A percentile compares a stretch with the other conserved stretches of the same genome.
phyloP scores from a whole-genome alignment of 2,113 vertebrate genomes.

The Tauraco erythrolophus region DNA sequence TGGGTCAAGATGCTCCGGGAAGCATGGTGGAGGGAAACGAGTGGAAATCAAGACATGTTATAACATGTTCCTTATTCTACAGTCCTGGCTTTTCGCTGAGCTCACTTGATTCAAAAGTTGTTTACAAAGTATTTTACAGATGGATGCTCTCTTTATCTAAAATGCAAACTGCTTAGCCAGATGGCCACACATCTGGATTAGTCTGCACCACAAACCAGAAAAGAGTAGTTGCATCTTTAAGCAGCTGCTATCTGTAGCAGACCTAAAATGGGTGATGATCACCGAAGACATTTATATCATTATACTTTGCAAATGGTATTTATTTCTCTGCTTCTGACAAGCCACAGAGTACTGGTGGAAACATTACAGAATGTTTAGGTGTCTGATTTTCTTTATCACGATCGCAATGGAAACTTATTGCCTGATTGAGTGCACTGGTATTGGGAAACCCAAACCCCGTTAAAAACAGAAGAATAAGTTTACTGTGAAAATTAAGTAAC shows the following conservation, averaged over 20 bases:
- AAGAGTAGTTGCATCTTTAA: constrained; percentile 33
- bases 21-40: background rate
- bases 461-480: background rate
- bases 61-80: background rate
- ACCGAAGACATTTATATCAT: background rate
- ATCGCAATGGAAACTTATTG: constrained; percentile 51
- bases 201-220: background rate
- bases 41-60: background rate
- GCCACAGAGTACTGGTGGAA: background rate
- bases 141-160: background rate
- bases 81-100: background rate
- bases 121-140: constrained; percentile 38
- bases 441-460: background rate
- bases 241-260: background rate
- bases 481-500: constrained; percentile 9
- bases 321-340: constrained; percentile 28
- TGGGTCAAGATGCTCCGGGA: background rate
- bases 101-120: background rate
- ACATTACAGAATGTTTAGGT: constrained; percentile 6
- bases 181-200: constrained; percentile 62
- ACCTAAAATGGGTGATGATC: background rate
- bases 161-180: constrained; percentile 41
- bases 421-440: constrained; percentile 5
- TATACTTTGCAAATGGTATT: background rate
- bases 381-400: constrained; percentile 10